phyloP scores from a whole-genome alignment of 2,113 vertebrate genomes.

The Muntiacus reevesi region DNA sequence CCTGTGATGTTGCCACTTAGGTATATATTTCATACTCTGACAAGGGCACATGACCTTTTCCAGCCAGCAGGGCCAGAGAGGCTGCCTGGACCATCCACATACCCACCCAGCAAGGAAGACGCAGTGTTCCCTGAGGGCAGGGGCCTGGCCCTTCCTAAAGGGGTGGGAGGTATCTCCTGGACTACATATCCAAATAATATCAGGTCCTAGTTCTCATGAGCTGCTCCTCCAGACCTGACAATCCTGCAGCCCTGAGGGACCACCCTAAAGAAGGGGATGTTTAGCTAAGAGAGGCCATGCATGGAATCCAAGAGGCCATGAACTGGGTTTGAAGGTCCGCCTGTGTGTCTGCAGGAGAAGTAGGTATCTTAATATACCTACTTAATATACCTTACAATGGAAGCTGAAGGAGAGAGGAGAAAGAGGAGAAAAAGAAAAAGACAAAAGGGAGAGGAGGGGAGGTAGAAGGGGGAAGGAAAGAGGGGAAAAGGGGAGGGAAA shows the following conservation, averaged over 20 bases:
- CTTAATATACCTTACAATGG: too few species aligned
- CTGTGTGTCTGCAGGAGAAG: not conserved
- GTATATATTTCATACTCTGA: not conserved
- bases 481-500: rapidly evolving
- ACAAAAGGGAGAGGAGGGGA: too few species aligned
- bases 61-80: not conserved
- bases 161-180: not conserved
- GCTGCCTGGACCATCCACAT: rapidly evolving
- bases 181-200: not conserved
- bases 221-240: not conserved
- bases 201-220: not conserved
- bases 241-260: not conserved
- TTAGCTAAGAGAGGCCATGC: not conserved
- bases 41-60: not conserved
- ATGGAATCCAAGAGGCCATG: rapidly evolving
- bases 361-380: not conserved
- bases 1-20: not conserved
- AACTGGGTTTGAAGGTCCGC: not conserved
- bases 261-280: not conserved
- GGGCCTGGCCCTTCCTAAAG: not conserved
- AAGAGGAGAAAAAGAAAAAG: not conserved
- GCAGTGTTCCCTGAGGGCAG: rapidly evolving
- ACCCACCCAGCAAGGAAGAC: not conserved
- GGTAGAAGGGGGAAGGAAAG: rapidly evolving
- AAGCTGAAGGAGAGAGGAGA: not conserved